Evolutionary conservation across 2,113 vertebrate species (phyloP).

Genomic region (Rhagologus leucostigma): DNA sequence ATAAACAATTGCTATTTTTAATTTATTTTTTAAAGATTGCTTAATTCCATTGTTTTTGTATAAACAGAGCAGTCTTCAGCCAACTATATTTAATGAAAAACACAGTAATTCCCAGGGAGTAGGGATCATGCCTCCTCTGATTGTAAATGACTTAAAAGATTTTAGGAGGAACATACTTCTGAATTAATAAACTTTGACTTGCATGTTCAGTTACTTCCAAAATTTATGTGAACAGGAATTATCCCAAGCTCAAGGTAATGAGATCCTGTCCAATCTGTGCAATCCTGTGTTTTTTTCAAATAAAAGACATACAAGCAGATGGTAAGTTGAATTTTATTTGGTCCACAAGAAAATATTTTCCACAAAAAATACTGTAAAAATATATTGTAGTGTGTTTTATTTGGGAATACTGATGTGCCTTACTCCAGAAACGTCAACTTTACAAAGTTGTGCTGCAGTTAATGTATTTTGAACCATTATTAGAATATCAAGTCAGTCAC

Average conservation of each 20-base stretch:
- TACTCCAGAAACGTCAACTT: conserved; percentile 13
- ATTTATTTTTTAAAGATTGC: not conserved
- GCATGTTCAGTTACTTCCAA: not conserved
- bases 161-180: not conserved
- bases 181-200: not conserved
- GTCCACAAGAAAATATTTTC: conserved; percentile 67
- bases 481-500: not conserved
- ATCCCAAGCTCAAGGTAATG: not conserved
- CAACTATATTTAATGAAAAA: not conserved
- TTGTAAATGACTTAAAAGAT: not conserved
- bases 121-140: not conserved
- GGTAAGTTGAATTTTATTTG: conserved; percentile 66
- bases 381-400: conserved; percentile 45
- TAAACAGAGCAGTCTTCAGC: not conserved
- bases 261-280: not conserved
- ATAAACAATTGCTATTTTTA: not conserved
- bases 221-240: not conserved
- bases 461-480: not conserved
- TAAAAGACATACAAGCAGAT: conserved; percentile 29
- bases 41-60: not conserved
- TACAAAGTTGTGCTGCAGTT: conserved; percentile 28
- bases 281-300: not conserved
- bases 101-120: not conserved
- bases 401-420: not conserved
- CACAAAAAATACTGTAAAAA: conserved; percentile 72